These are phyloP conservation scores for Rhagium mordax DNA, from an alignment of 2,888 invertebrate genomes.

Conservation along the genomic window DNA sequence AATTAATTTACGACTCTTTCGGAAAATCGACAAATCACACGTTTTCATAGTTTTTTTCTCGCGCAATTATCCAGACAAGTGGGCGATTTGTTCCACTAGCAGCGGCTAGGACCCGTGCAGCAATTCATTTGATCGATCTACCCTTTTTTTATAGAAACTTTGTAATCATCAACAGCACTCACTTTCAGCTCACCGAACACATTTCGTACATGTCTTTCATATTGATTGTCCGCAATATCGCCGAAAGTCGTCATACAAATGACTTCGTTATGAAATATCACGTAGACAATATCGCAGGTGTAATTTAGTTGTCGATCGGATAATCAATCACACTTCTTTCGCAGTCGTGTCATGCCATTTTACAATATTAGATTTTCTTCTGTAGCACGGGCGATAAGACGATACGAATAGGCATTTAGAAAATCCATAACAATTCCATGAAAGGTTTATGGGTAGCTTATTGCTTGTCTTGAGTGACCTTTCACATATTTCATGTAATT, in stretches of 20 bases:
- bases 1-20: neutral
- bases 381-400: neutral
- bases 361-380: neutral
- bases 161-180: constrained; percentile 2
- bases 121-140: neutral
- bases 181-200: neutral
- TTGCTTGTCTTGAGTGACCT: too few species aligned
- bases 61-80: constrained; percentile 16
- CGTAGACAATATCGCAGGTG: constrained; percentile 8
- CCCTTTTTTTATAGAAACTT: constrained; percentile 5
- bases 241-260: constrained; percentile 9
- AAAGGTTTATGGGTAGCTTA: too few species aligned
- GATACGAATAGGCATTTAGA: neutral
- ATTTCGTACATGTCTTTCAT: neutral
- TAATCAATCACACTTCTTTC: constrained; percentile 10
- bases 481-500: too few species aligned
- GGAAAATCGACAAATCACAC: constrained; percentile 4
- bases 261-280: constrained; percentile 10
- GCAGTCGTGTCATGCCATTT: neutral
- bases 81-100: constrained; percentile 1
- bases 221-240: constrained; percentile 10
- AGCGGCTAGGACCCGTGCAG: neutral
- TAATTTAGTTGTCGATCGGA: constrained; percentile 1
- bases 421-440: neutral
- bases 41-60: neutral